Evolutionary conservation across 2,888 invertebrate genomes (phyloP).

Genomic region (Acheta domesticus): DNA sequence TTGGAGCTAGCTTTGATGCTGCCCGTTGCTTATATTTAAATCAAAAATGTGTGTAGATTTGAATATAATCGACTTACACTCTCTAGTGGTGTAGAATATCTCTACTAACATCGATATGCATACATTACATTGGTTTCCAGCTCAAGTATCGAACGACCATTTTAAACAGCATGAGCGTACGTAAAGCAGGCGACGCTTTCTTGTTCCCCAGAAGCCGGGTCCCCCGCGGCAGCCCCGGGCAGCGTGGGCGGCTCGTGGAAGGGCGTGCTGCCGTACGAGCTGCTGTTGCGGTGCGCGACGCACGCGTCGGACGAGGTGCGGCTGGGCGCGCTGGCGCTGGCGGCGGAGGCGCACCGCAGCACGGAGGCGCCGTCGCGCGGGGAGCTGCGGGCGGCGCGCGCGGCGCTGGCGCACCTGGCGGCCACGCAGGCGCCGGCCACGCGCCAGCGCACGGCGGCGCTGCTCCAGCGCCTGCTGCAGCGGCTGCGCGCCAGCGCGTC

Average conservation of each 20-base stretch:
- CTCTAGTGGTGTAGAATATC: too few species aligned
- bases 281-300: constrained; percentile 56
- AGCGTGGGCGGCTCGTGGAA: constrained; percentile 58
- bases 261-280: constrained; percentile 52
- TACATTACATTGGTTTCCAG: too few species aligned
- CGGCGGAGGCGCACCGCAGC: not conserved
- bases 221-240: too few species aligned
- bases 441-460: not conserved
- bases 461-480: constrained; percentile 43
- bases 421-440: not conserved
- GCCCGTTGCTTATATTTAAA: too few species aligned
- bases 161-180: constrained; percentile 47
- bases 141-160: too few species aligned
- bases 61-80: too few species aligned
- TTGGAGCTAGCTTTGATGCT: too few species aligned
- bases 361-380: not conserved
- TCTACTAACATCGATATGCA: too few species aligned
- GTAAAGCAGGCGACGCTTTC: constrained; percentile 48
- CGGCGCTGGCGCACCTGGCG: not conserved
- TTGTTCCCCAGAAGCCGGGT: constrained; percentile 38
- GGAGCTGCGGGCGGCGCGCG: constrained; percentile 40
- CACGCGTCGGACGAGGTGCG: constrained; percentile 60
- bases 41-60: too few species aligned
- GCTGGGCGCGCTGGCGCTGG: constrained; percentile 29
- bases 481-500: constrained; percentile 53